Conservation (phyloP, 2,113 vertebrate genomes). For the Struthio camelus region DNA sequence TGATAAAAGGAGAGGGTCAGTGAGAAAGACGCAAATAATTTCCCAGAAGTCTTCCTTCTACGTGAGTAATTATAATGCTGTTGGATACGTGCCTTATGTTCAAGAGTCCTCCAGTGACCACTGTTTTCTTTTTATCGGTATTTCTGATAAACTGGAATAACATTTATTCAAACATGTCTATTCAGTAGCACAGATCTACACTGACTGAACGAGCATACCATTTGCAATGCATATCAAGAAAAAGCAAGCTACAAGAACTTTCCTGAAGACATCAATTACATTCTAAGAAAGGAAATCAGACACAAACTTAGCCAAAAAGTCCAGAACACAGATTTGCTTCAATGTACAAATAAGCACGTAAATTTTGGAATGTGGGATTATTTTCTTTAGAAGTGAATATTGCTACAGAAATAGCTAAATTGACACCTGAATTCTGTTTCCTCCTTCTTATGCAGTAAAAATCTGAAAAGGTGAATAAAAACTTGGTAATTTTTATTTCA, state of each 20-base stretch:
- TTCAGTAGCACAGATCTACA: neutral
- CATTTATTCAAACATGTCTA: neutral
- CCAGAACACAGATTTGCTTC: neutral
- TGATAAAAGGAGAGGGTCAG: neutral
- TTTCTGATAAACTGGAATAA: neutral
- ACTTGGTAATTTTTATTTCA: neutral
- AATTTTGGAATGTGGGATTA: neutral
- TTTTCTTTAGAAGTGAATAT: neutral
- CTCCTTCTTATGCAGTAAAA: neutral
- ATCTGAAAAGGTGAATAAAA: neutral
- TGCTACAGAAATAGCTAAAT: neutral
- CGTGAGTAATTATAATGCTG: neutral
- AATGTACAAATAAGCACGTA: rapidly evolving
- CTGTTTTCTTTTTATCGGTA: neutral
- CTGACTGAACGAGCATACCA: neutral
- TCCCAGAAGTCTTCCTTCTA: neutral
- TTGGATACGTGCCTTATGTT: neutral
- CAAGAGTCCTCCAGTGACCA: neutral
- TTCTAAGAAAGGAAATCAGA: neutral
- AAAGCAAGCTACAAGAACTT: neutral
- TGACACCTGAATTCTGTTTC: neutral
- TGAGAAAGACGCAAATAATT: neutral
- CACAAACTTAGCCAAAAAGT: neutral
- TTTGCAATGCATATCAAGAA: neutral
- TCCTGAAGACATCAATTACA: neutral